Base-by-base conservation (phyloP, 2,113 vertebrate species). In the Zosterops lateralis region DNA sequence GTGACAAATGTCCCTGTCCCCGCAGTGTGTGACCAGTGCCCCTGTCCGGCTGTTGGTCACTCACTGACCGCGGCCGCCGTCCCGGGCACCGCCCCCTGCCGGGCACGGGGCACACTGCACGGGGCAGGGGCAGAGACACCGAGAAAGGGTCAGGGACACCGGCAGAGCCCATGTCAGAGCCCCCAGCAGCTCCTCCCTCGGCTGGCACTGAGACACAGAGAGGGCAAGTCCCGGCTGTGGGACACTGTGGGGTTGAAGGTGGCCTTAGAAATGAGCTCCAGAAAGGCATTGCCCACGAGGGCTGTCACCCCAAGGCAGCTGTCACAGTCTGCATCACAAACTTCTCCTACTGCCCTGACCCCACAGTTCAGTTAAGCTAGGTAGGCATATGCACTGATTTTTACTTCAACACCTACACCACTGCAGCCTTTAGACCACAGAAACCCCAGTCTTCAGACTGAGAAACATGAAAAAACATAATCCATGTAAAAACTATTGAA, bases 391-490 rank as follows among this genome's bases (percentile, higher is more conserved):
- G 11, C 51, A 1, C 2, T 3, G 21, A 1, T 5, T 78, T 18
- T 57, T 4, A 28, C 45, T 36, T 19, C 58, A 40, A 25, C 6
- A 26, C 44, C 9, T 3, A 28, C 5, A n/a, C 6, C 34, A 40
- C 14, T 11, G 36, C 29, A 11, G 26, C 3, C 10, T 56, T 40
- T 3, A 15, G 17, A 15, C 24, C 14, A 51, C 5, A 61, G n/a
- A 12, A 68, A 36, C 7, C 11, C 6, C 34, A 14, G 7, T 2
- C 24, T 25, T 15, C 17, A 45, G 10, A 7, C 5, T 2, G 18
- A 9, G 17, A 36, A 0, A 15, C 8, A 4, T 1, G 6, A 16
- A 9, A 18, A 61, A 15, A 4, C 2, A 0, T 2, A 4, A 6
- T 0, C 1, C 1, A 40, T 10, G 38, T 10, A 50, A 54, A 48